phyloP scores from a whole-genome alignment of 2,888 invertebrate genomes.

The Cephus pulcher region DNA sequence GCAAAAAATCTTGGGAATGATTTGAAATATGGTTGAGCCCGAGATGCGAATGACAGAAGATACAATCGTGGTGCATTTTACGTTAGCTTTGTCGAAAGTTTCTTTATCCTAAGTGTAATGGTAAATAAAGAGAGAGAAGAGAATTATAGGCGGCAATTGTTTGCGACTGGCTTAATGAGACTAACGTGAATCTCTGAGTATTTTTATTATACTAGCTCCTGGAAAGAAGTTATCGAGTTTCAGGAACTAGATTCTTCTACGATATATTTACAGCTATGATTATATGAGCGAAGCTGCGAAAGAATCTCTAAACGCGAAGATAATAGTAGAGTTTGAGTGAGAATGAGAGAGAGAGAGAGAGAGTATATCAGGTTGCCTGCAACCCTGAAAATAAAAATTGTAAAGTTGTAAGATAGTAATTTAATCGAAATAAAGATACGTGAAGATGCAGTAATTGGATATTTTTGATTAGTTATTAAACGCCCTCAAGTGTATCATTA shows the following conservation, averaged over 20 bases:
- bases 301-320: background rate
- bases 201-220: background rate
- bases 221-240: background rate
- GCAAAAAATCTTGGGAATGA: background rate
- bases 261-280: background rate
- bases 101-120: background rate
- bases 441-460: background rate
- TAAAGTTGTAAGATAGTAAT: slow-evolving; percentile 8
- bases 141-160: background rate
- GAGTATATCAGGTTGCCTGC: background rate
- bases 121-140: background rate
- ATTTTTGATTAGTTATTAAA: background rate
- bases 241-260: background rate
- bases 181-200: background rate
- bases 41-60: background rate
- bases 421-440: slow-evolving; percentile 5
- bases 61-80: background rate
- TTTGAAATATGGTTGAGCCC: background rate
- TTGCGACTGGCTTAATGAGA: background rate
- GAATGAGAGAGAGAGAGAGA: no score
- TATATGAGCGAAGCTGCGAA: background rate
- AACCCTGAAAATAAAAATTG: background rate
- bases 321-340: background rate
- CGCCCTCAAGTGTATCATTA: background rate
- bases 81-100: background rate